These are phyloP conservation scores for Acleris literana DNA, from an alignment of 2,888 invertebrate genomes.

Conservation along the genomic window DNA sequence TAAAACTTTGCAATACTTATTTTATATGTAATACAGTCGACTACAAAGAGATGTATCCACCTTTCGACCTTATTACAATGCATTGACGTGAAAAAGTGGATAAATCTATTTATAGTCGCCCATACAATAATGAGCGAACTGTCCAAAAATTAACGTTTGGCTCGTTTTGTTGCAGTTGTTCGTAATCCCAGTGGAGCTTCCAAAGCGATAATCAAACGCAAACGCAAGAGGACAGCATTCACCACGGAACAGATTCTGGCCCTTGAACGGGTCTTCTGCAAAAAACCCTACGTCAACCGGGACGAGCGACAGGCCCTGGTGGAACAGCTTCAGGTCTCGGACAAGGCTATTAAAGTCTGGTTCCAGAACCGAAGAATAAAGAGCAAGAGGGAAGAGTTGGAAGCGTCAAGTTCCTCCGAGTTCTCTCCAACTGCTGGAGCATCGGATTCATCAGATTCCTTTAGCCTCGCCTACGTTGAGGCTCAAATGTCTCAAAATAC, in stretches of 20 bases:
- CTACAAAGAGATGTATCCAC: too few relatives aligned
- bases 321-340: conserved; percentile 83
- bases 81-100: too few relatives aligned
- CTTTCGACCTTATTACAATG: too few relatives aligned
- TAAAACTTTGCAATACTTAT: too few relatives aligned
- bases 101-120: too few relatives aligned
- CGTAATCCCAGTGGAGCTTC: conserved; percentile 42
- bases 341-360: conserved; percentile 91
- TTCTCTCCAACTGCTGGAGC: conserved; percentile 15
- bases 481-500: conserved; percentile 52
- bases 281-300: conserved; percentile 87
- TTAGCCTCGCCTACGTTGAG: conserved; percentile 53
- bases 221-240: conserved; percentile 89
- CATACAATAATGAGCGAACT: too few relatives aligned
- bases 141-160: too few relatives aligned
- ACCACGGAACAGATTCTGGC: conserved; percentile 88
- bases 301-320: conserved; percentile 87
- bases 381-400: conserved; percentile 76
- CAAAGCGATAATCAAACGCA: conserved; percentile 62
- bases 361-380: conserved; percentile 90
- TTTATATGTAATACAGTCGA: too few relatives aligned
- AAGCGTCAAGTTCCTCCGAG: conserved; percentile 22
- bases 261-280: conserved; percentile 87
- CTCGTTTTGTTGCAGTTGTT: conserved; percentile 41
- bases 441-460: conserved; percentile 25